Conservation (phyloP, 2,113 vertebrate species). For the Candoia aspera region DNA sequence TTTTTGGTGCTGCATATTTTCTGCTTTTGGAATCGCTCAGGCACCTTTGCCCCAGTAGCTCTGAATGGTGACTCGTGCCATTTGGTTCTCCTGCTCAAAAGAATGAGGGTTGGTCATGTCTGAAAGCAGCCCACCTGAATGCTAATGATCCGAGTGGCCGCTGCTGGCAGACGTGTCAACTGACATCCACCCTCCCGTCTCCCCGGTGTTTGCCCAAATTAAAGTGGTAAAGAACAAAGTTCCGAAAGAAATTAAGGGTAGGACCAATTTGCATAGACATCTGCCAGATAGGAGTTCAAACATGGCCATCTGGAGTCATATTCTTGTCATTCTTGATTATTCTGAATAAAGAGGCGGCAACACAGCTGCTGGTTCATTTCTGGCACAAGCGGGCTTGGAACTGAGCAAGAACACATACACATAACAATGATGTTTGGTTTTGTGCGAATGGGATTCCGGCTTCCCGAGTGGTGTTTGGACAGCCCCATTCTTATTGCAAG, state of each 20-base stretch:
- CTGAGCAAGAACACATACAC: conserved; percentile 18
- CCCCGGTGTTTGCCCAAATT: conserved; percentile 54
- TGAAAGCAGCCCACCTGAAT: conserved; percentile 30
- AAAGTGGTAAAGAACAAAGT: conserved; percentile 71
- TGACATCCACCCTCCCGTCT: conserved; percentile 32
- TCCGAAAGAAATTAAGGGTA: conserved; percentile 74
- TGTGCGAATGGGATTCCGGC: not conserved
- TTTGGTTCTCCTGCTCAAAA: conserved; percentile 34
- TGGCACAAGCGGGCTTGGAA: conserved; percentile 55
- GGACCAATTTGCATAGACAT: conserved; percentile 74
- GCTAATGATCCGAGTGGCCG: not conserved
- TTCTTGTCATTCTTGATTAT: conserved; percentile 65
- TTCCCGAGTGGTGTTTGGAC: conserved; percentile 41
- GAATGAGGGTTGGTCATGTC: conserved; percentile 1
- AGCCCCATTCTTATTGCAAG: not conserved
- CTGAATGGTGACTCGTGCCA: not conserved
- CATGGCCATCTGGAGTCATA: conserved; percentile 62
- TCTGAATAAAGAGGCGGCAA: conserved; percentile 56
- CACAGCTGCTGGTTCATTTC: conserved; percentile 59
- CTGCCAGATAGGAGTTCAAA: conserved; percentile 68
- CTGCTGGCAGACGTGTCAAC: not conserved
- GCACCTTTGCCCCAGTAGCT: not conserved
- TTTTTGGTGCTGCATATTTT: not conserved
- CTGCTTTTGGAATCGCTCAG: not conserved
- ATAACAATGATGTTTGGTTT: rapidly evolving